Base-by-base conservation (phyloP, 2,797 vertebrate species). In the Gallinago solitaria region DNA sequence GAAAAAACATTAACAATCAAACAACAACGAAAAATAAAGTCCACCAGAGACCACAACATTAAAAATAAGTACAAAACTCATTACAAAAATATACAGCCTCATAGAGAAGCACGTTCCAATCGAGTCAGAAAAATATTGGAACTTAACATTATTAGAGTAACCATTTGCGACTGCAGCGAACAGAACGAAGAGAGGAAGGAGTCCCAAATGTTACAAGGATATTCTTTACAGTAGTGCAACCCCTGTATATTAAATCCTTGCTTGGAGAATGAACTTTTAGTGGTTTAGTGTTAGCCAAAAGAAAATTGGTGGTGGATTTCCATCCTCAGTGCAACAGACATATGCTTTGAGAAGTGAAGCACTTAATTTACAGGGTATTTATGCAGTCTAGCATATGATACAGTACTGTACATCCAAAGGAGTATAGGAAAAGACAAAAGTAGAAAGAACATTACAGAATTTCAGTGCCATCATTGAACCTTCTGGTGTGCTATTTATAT, bases 1-100 rank as follows among this genome's bases (percentile, higher is more conserved):
- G 97, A 98, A 98, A 96, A 95, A 98, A 97, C 98, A 98, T 98
- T 98, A 98, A 99, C 98, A 98, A 98, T 98, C 98, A 96, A 97
- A 97, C 95, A 98, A 99, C 98, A 98, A 98, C 96, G 95, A 98
- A 98, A 97, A 98, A 97, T 97, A 96, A 98, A 98, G 97, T 98
- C 98, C 97, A 98, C 97, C 96, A 97, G 97, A 98, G 98, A 98
- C 97, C 97, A 97, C 98, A 96, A 98, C 98, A 97, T 97, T 98
- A 98, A 98, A 98, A 99, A 98, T 98, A 98, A 99, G 97, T 98
- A 98, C 98, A 99, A 99, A 98, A 98, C 97, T 98, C 97, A 98
- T 99, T 99, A 99, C 98, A 98, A 99, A 99, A 99, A 99, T 98
- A 99, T 98, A 98, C 98, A 99, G 98, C 99, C 98, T 99, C 98